Percentiles rank a stretch among this genome's conserved stretches.
These are phyloP conservation scores for Panulirus ornatus DNA, from an alignment of 1,140 invertebrate species.

Conservation along the genomic window DNA sequence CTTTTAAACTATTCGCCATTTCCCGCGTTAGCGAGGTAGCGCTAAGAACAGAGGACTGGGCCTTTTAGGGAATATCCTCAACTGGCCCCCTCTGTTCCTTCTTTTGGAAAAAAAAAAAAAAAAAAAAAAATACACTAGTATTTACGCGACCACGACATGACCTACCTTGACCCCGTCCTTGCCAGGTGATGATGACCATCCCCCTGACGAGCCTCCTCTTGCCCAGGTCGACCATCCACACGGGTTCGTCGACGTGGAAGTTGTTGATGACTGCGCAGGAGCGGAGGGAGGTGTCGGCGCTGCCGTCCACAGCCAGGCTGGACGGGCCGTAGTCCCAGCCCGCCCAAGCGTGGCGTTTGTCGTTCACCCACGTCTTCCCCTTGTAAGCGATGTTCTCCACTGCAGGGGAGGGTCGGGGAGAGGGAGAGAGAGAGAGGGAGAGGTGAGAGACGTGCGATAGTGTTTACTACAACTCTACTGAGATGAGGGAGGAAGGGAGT, in stretches of 20 bases:
- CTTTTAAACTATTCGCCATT: too few relatives aligned
- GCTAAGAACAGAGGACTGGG: too few relatives aligned
- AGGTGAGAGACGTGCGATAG: too few relatives aligned
- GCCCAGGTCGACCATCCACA: slow-evolving; percentile 82
- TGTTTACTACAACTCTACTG: too few relatives aligned
- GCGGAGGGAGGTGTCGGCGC: slow-evolving; percentile 77
- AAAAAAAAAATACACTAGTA: too few relatives aligned
- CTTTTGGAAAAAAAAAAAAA: too few relatives aligned
- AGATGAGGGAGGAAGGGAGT: too few relatives aligned
- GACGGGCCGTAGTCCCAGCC: slow-evolving; percentile 79
- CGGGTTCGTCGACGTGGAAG: slow-evolving; percentile 81
- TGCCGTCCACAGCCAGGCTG: slow-evolving; percentile 79
- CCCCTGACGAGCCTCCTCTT: slow-evolving; percentile 78
- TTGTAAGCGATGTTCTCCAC: slow-evolving; percentile 81
- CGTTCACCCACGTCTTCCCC: slow-evolving; percentile 81
- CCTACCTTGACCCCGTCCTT: slow-evolving; percentile 80
- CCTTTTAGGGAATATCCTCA: too few relatives aligned
- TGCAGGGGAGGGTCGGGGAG: slow-evolving; percentile 71
- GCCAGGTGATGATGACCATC: slow-evolving; percentile 81
- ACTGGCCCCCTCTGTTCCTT: too few relatives aligned
- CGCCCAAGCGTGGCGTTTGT: slow-evolving; percentile 80
- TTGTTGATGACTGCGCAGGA: slow-evolving; percentile 82
- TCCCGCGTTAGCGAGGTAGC: too few relatives aligned
- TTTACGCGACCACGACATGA: background rate
- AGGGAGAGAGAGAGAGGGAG: too few relatives aligned